Percentiles rank a stretch among this genome's conserved stretches.
phyloP scores from a whole-genome alignment of 2,113 vertebrate genomes.

The Pipra filicauda region DNA sequence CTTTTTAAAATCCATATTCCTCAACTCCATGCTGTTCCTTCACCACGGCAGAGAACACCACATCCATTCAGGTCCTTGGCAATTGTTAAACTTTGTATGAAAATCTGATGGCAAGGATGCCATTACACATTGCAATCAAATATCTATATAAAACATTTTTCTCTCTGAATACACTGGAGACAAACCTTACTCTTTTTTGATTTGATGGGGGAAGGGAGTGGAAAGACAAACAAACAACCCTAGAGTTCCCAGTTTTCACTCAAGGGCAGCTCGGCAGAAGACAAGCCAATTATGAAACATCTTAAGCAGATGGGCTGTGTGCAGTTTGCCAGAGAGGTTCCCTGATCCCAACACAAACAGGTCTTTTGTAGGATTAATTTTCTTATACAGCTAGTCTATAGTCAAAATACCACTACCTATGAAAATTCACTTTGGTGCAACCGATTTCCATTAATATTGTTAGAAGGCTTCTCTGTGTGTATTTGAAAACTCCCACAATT shows the following conservation, averaged over 20 bases:
- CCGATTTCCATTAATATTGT: not conserved
- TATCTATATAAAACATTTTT: not conserved
- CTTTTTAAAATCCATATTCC: not conserved
- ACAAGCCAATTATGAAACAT: not conserved
- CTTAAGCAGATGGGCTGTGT: not conserved
- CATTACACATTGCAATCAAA: not conserved
- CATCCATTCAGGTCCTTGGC: not conserved
- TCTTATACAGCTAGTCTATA: not conserved
- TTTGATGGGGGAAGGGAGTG: not conserved
- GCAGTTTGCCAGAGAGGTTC: not conserved
- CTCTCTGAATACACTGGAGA: not conserved
- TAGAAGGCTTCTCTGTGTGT: not conserved
- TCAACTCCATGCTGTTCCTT: not conserved
- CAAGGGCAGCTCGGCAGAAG: not conserved
- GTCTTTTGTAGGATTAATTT: not conserved
- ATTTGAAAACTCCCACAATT: not conserved
- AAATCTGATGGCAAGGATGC: not conserved
- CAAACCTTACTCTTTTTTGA: not conserved
- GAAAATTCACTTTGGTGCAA: not conserved
- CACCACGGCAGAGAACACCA: not conserved
- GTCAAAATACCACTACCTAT: not conserved
- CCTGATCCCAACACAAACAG: not conserved
- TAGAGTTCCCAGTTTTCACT: not conserved
- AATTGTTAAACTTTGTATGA: not conserved
- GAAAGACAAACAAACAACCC: not conserved